Evolutionary conservation across 2,797 vertebrate species (phyloP).

Genomic region (Muraenolepis orangiensis): DNA sequence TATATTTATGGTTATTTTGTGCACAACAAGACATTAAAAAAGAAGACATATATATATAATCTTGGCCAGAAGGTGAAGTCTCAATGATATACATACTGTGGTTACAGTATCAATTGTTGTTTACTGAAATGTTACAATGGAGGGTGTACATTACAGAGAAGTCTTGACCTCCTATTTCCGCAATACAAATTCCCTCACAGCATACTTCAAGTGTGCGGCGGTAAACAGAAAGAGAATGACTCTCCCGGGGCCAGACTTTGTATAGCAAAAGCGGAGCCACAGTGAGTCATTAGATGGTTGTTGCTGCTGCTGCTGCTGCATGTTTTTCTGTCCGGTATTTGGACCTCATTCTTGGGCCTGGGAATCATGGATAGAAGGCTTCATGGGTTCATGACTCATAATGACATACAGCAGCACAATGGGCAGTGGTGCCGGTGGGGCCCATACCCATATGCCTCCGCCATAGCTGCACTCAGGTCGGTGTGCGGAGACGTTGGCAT

Average conservation of each 20-base stretch:
- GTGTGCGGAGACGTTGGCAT: background rate
- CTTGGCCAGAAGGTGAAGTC: background rate
- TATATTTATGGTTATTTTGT: too few species aligned
- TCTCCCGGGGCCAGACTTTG: background rate
- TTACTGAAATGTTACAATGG: background rate
- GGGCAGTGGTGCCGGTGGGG: slow-evolving; percentile 38
- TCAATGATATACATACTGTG: background rate
- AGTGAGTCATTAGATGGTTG: slow-evolving; percentile 12
- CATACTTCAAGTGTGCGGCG: background rate
- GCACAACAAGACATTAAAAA: too few species aligned
- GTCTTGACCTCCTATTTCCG: background rate
- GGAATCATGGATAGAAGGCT: slow-evolving; percentile 53
- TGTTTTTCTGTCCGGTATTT: slow-evolving; percentile 47
- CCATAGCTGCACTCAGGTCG: slow-evolving; percentile 38
- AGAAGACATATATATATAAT: too few species aligned
- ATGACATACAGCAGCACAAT: slow-evolving; percentile 47
- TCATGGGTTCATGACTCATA: slow-evolving; percentile 60
- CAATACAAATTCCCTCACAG: background rate
- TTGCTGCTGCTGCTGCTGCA: slow-evolving; percentile 17
- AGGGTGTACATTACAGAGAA: background rate
- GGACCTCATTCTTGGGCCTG: slow-evolving; percentile 28
- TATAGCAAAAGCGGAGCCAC: background rate
- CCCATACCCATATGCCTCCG: slow-evolving; percentile 44
- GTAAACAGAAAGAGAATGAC: background rate
- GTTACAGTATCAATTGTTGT: too few species aligned